Evolutionary conservation across 1,140 invertebrate species (phyloP).

Genomic region (Brachionus plicatilis): DNA sequence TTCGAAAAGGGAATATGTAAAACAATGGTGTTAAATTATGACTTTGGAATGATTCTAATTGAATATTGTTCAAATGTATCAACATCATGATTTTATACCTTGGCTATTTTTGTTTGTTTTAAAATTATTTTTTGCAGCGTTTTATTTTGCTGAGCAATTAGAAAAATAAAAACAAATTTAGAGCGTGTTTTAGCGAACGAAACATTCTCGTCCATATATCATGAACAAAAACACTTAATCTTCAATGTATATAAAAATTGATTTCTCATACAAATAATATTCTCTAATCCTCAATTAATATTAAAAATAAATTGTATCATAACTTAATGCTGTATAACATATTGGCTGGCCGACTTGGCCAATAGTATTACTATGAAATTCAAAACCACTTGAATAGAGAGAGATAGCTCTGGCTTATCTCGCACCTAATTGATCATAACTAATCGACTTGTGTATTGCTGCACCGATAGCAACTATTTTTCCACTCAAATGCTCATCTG

Average conservation of each 20-base stretch:
- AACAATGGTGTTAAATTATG: background rate
- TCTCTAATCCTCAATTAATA: background rate
- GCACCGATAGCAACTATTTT: background rate
- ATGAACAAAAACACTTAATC: background rate
- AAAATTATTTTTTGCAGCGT: constrained; percentile 1
- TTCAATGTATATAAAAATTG: background rate
- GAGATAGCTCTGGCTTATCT: background rate
- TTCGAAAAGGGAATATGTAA: background rate
- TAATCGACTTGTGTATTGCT: background rate
- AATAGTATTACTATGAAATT: background rate
- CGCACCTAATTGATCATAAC: background rate
- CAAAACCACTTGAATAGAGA: background rate
- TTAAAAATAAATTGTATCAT: background rate
- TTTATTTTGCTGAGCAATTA: background rate
- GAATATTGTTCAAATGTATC: background rate
- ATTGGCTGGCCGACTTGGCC: background rate
- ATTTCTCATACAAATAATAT: background rate
- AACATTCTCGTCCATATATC: background rate
- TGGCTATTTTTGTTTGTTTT: background rate
- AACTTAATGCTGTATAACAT: background rate
- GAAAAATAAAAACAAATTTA: background rate
- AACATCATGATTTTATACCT: background rate
- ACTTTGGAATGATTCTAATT: background rate
- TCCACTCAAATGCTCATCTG: background rate
- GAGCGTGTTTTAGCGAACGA: background rate